Base-by-base conservation (phyloP, 2,888 invertebrate genomes). In the Microchrysa polita region DNA sequence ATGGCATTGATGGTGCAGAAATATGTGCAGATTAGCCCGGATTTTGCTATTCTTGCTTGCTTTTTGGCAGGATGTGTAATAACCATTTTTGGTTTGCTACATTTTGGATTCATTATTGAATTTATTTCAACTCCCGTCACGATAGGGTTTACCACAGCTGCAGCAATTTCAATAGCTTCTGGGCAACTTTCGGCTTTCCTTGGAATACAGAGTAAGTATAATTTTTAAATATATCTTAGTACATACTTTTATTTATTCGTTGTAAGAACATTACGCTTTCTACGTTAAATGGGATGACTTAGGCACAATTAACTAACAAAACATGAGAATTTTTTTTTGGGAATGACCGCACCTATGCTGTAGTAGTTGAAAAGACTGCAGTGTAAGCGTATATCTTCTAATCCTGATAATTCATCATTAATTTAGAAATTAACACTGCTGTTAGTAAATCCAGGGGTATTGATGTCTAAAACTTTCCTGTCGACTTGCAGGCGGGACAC, bases 121-220 rank as follows among this genome's bases (percentile, higher is more conserved):
- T 95, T 95, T 80, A 94, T 96, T 82, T 95, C 95, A 0, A 88
- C 90, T 77, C 94, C 95, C 0, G 94, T 95, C 1, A 93, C 93
- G 42, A 89, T 91, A 57, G 95, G 93, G 0, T 96, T 96, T 81
- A 94, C 94, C 0, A 90, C 93, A 5, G 94, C 94, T 0, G 95
- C 95, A 0, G 94, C 95, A 12, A 81, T 94, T 60, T 94, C 93
- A 67, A 95, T 96, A 77, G 93, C 90, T 2, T 90, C 92, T 1
- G 90, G 93, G 0, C 95, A 96, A 82, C 84, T 95, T 14, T 93
- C 91, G 80, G 87, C 90, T 0, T 85, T 95, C 2, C 87, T 94
- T 75, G 92, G 93, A 57, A 87, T 92, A 18, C 79, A 83, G 40
- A 88, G 89, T 88, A 69, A 88, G 88, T 72, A 7, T n/a, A n/a